These are phyloP conservation scores for Thryonomys swinderianus DNA, from an alignment of 2,113 vertebrate species.

Conservation along the genomic window DNA sequence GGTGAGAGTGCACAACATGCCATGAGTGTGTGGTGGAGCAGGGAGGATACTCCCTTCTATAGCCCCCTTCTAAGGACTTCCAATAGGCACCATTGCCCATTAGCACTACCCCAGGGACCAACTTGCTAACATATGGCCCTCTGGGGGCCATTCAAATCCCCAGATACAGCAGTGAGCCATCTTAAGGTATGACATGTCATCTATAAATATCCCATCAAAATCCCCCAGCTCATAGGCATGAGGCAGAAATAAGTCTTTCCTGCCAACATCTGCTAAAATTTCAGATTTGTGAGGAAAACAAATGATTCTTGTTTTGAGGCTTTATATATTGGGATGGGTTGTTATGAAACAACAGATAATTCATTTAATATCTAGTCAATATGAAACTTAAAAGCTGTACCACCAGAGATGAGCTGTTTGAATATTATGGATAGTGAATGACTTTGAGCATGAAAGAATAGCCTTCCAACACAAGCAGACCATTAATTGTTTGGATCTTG, in stretches of 20 bases:
- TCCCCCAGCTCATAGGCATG: background rate
- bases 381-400: background rate
- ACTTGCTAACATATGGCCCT: background rate
- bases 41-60: background rate
- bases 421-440: background rate
- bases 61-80: background rate
- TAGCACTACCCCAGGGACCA: background rate
- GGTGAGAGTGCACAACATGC: background rate
- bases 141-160: background rate
- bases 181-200: background rate
- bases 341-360: background rate
- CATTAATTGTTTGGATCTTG: background rate
- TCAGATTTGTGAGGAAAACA: constrained; percentile 24
- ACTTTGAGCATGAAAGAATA: background rate
- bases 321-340: background rate
- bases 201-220: background rate
- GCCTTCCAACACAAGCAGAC: background rate
- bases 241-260: background rate
- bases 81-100: background rate
- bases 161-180: background rate
- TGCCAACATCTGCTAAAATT: background rate
- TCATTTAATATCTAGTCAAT: background rate
- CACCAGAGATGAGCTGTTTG: background rate
- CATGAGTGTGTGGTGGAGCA: background rate
- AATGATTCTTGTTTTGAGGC: background rate